phyloP scores from a whole-genome alignment of 1,140 invertebrate species.

The Venustaconcha ellipsiformis region DNA sequence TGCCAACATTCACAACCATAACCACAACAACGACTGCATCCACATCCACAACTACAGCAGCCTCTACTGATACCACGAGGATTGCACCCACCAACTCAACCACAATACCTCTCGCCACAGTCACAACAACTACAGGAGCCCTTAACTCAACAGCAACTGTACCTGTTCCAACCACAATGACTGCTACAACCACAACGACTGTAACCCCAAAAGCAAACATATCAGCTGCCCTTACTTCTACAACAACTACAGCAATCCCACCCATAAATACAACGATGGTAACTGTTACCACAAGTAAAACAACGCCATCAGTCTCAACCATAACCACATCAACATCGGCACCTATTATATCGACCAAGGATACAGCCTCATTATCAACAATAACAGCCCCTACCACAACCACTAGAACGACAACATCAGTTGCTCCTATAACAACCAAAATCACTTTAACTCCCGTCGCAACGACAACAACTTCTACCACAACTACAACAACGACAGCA shows the following conservation, averaged over 20 bases:
- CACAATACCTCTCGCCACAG: not conserved
- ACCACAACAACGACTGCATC: not conserved
- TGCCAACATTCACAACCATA: not conserved
- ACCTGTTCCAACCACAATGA: not conserved
- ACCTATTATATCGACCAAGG: too few relatives aligned
- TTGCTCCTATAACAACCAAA: not conserved
- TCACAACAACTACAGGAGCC: not conserved
- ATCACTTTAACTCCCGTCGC: not conserved
- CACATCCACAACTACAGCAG: not conserved
- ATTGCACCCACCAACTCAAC: conserved; percentile 2
- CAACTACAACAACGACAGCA: not conserved
- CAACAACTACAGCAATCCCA: not conserved
- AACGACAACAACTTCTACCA: not conserved
- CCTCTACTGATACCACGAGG: conserved; percentile 13
- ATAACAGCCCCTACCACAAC: not conserved
- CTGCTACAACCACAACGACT: not conserved
- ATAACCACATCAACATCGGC: not conserved
- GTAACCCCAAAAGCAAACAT: not conserved
- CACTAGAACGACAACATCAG: not conserved
- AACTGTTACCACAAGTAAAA: not conserved
- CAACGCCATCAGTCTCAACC: not conserved
- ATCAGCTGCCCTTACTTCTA: not conserved
- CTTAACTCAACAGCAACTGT: not conserved
- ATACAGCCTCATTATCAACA: not conserved
- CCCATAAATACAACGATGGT: not conserved